Base-by-base conservation (phyloP, 2,888 invertebrate species). In the Idaea straminata region DNA sequence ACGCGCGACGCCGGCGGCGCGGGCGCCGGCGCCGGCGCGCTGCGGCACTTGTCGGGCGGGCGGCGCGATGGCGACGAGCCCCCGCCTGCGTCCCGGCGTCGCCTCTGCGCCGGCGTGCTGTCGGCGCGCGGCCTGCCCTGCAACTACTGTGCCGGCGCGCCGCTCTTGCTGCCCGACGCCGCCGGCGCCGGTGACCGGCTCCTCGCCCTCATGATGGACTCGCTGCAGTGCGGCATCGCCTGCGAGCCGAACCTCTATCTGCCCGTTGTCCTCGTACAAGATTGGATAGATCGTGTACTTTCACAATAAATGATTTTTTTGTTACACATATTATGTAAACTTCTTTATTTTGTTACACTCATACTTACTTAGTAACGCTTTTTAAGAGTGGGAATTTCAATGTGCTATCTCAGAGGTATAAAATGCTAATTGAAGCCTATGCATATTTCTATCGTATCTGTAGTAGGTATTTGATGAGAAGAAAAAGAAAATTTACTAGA, bases 221-320 rank as follows among this genome's bases (percentile, higher is more conserved):
- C 76, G 77, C 72, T 62, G 62, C 80, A 75, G 66, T 89, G 89
- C 81, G 88, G 82, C 61, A 75, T 74, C 5, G 69, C 83, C 34
- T 89, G 90, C 81, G 86, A 85, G 72, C 88, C 89, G 62, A 80
- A 80, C 61, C 74, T 79, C 25, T 89, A 81, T 78, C 87, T 83
- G 66, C 83, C 79, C 72, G 58, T 88, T 4, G 87, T 85, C 7
- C 73, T 69, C 13, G 38, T 76, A 3, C 66, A 72, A 3, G 83
- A 81, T 70, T 91, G 91, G 91, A 66, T 91, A 15, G 73, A 79
- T 3, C 36, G 36, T 36, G 36, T 36, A 5, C 5, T 36, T 36
- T 36, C 36, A 1, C 36, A 36, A 36, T 36, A 36, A 36, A 36
- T 36, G 36, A 10, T 7, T 5, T 36, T 36, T 36, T 36, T 7